Evolutionary conservation across 1,140 invertebrate species (phyloP).

Genomic region (Batillaria attramentaria): DNA sequence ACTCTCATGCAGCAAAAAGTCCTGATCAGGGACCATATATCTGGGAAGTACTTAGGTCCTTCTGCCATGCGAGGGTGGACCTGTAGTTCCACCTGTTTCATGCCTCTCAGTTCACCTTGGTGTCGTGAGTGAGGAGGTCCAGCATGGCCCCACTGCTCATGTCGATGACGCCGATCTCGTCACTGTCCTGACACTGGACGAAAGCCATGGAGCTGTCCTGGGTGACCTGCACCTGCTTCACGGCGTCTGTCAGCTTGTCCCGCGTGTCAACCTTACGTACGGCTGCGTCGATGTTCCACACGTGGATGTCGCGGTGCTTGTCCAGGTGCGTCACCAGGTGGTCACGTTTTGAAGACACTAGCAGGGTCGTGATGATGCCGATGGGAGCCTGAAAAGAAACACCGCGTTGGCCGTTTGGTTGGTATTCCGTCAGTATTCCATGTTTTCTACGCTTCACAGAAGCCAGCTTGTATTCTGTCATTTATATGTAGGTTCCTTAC

Average conservation of each 20-base stretch:
- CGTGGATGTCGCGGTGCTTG: slow-evolving; percentile 55
- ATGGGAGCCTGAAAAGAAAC: slow-evolving; percentile 58
- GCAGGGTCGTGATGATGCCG: slow-evolving; percentile 59
- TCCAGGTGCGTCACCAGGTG: slow-evolving; percentile 62
- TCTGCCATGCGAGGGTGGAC: no score
- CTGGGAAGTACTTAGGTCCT: no score
- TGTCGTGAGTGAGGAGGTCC: slow-evolving; percentile 68
- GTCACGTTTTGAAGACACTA: slow-evolving; percentile 49
- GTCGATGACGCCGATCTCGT: slow-evolving; percentile 69
- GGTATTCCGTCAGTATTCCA: no score
- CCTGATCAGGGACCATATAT: no score
- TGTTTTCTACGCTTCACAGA: no score
- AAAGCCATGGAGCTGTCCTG: slow-evolving; percentile 52
- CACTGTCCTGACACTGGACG: slow-evolving; percentile 62
- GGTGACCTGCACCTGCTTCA: slow-evolving; percentile 57
- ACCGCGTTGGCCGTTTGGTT: neutral
- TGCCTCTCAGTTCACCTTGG: slow-evolving; percentile 29
- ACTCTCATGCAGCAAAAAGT: no score
- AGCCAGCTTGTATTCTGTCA: no score
- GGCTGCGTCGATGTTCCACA: slow-evolving; percentile 64
- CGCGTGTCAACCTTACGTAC: slow-evolving; percentile 56
- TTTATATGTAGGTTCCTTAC: no score
- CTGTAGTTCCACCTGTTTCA: no score
- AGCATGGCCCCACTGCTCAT: slow-evolving; percentile 65
- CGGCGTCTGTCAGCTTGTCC: slow-evolving; percentile 60